Conservation (phyloP, 2,888 invertebrate species). For the Drosophila paramelanica region DNA sequence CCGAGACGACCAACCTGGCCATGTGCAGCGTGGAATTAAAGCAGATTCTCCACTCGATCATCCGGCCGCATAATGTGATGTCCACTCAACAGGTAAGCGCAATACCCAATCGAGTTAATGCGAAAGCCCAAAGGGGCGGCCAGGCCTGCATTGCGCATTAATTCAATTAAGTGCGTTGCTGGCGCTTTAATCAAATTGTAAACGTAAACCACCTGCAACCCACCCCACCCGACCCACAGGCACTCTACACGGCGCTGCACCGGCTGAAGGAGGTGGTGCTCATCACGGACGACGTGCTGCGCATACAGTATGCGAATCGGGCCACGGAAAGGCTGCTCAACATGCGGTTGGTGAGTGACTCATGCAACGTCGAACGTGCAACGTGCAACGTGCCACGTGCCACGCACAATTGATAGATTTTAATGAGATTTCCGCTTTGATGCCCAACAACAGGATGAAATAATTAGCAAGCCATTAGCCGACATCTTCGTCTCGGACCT, state of each 20-base stretch:
- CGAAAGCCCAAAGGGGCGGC: conserved; percentile 3
- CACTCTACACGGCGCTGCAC: conserved; percentile 94
- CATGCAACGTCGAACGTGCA: not conserved
- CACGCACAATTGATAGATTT: conserved; percentile 25
- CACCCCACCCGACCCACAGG: conserved; percentile 84
- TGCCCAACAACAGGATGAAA: conserved; percentile 82
- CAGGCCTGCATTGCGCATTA: conserved; percentile 37
- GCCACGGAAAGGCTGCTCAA: conserved; percentile 94
- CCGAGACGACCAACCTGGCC: conserved; percentile 88
- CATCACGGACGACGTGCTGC: conserved; percentile 93
- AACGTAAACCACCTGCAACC: conserved; percentile 47
- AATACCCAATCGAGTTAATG: conserved; percentile 62
- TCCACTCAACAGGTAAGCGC: conserved; percentile 87
- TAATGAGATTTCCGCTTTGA: conserved; percentile 63
- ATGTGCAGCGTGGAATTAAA: conserved; percentile 89
- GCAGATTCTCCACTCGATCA: conserved; percentile 92
- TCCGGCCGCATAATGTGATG: conserved; percentile 91
- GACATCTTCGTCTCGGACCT: conserved; percentile 85
- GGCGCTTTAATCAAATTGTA: conserved; percentile 50
- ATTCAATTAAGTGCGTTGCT: conserved; percentile 61
- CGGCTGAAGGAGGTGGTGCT: conserved; percentile 94
- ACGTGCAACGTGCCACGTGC: not conserved
- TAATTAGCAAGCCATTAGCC: conserved; percentile 84
- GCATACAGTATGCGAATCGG: conserved; percentile 95
- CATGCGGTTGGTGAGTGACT: conserved; percentile 86